A percentile compares a stretch with the other conserved stretches of the same genome.
phyloP scores from a whole-genome alignment of 1,140 invertebrate genomes.

The Camponotus pennsylvanicus region DNA sequence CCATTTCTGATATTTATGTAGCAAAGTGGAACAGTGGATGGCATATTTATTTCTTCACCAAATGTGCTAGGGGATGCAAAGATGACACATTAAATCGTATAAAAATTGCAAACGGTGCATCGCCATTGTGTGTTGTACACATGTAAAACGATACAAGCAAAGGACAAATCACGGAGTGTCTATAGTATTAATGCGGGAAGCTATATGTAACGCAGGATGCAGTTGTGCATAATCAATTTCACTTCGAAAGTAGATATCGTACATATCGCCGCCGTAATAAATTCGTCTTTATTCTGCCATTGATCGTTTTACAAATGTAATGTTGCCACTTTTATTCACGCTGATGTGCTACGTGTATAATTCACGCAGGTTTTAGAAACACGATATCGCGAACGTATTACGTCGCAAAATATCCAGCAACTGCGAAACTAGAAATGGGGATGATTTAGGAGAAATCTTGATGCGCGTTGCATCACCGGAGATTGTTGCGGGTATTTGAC shows the following conservation, averaged over 20 bases:
- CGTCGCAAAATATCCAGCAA: constrained; percentile 25
- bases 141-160: constrained; percentile 38
- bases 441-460: constrained; percentile 32
- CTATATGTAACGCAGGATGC: constrained; percentile 30
- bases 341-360: constrained; percentile 47
- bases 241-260: constrained; percentile 32
- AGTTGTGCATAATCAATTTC: constrained; percentile 50
- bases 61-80: neutral
- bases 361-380: constrained; percentile 10
- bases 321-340: constrained; percentile 47
- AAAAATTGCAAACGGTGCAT: constrained; percentile 20
- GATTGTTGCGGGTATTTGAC: constrained; percentile 25
- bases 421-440: constrained; percentile 27
- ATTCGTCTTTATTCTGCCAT: constrained; percentile 56
- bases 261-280: constrained; percentile 46
- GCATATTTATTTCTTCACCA: constrained; percentile 20
- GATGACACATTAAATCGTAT: constrained; percentile 35
- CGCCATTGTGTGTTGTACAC: constrained; percentile 22
- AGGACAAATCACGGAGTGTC: constrained; percentile 44
- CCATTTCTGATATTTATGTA: constrained; percentile 31
- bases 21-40: neutral
- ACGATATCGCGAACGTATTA: neutral
- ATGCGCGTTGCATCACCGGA: constrained; percentile 6
- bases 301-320: constrained; percentile 43
- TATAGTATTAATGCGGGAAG: constrained; percentile 54